phyloP scores from a whole-genome alignment of 2,113 vertebrate genomes.

The Bubalus kerabau region DNA sequence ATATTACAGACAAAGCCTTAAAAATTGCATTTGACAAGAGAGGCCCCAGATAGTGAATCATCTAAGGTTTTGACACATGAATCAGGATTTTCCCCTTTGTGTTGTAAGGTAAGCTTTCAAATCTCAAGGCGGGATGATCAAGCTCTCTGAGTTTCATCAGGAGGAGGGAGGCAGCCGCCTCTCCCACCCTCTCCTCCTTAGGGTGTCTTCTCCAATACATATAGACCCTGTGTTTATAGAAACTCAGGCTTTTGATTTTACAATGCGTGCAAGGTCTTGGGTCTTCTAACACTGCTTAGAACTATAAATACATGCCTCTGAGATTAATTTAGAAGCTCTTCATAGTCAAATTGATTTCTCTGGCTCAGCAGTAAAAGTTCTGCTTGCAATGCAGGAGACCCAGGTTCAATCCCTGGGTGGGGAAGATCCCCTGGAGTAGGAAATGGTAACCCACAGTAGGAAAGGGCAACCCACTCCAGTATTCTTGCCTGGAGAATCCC shows the following conservation, averaged over 20 bases:
- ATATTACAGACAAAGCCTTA: conserved; percentile 29
- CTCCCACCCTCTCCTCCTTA: neutral
- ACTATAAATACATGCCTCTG: neutral
- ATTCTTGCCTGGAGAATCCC: neutral
- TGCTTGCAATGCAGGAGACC: neutral
- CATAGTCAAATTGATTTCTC: neutral
- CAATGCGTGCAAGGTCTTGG: accelerated
- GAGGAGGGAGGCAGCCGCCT: neutral
- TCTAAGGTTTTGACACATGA: conserved; percentile 23
- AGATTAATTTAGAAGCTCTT: neutral
- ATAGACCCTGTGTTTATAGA: neutral
- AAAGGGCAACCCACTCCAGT: neutral
- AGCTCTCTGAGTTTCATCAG: neutral
- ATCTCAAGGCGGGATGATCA: neutral
- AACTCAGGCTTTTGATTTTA: neutral
- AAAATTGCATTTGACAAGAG: conserved; percentile 29
- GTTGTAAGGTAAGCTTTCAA: neutral
- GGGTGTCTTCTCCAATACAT: neutral
- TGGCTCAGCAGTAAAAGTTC: neutral
- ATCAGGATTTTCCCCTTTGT: neutral
- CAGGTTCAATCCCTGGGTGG: neutral
- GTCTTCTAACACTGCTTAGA: neutral
- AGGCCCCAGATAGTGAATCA: conserved; percentile 16
- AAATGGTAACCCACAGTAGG: neutral
- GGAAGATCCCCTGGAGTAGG: neutral